Conservation (phyloP, 2,888 invertebrate species). For the Latrodectus elegans region DNA sequence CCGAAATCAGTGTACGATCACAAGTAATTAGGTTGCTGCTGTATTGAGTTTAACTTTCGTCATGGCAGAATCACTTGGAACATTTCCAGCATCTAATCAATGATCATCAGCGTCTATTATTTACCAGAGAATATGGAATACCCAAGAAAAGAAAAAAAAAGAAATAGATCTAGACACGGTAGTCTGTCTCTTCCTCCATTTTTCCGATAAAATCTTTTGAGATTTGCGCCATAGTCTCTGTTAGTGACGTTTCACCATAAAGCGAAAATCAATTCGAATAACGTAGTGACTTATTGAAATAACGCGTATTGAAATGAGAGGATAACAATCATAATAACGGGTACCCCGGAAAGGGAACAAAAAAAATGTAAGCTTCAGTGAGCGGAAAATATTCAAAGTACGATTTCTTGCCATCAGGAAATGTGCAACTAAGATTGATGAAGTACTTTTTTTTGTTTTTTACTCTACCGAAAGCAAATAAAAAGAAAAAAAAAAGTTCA, state of each 20-base stretch:
- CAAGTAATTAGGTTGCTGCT: neutral
- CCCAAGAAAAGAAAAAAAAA: neutral
- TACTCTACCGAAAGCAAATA: no score
- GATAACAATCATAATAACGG: no score
- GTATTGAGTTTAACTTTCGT: slow-evolving; percentile 1
- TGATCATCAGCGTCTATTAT: slow-evolving; percentile 49
- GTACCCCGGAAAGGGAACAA: no score
- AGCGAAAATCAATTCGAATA: slow-evolving; percentile 37
- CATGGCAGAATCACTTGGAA: neutral
- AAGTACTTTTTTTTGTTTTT: no score
- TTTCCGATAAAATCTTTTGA: slow-evolving; percentile 30
- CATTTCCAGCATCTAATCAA: slow-evolving; percentile 25
- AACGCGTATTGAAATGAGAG: neutral
- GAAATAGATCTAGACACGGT: no score
- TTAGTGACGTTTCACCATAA: neutral
- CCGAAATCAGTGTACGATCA: neutral
- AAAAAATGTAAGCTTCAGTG: no score
- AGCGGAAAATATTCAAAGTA: no score
- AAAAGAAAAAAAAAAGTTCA: no score
- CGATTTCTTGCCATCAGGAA: no score
- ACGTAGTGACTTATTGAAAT: neutral
- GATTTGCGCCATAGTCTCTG: no score
- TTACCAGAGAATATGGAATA: slow-evolving; percentile 40
- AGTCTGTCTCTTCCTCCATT: slow-evolving; percentile 1
- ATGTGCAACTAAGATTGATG: no score